Conservation (phyloP, 53 echinoderm and acorn worm species). For the Actinopyga echinites region DNA sequence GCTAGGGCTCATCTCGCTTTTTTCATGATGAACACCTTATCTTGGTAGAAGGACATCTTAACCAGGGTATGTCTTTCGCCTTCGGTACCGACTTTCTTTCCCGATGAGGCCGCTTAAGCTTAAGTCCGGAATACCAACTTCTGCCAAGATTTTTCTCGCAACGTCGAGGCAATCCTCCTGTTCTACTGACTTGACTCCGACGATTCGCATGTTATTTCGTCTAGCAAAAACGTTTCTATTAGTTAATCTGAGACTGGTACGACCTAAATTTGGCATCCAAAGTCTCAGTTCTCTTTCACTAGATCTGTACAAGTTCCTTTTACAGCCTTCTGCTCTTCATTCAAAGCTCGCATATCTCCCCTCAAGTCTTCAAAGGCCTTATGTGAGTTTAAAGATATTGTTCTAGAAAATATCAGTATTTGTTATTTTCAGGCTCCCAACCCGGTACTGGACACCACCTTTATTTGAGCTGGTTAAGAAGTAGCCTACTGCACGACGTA, state of each 20-base stretch:
- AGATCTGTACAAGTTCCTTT: background rate
- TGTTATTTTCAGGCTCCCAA: too few relatives aligned
- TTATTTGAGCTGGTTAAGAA: too few relatives aligned
- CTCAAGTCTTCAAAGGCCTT: too few relatives aligned
- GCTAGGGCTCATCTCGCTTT: slow-evolving; percentile 10
- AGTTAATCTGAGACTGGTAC: background rate
- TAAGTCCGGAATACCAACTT: slow-evolving; percentile 13
- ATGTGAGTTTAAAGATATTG: too few relatives aligned
- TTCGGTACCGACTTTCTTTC: background rate
- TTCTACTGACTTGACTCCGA: background rate
- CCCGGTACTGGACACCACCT: too few relatives aligned
- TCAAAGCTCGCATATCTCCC: too few relatives aligned
- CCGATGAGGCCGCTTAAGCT: slow-evolving; percentile 1
- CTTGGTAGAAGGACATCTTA: background rate
- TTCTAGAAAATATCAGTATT: too few relatives aligned
- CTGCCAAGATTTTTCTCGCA: background rate
- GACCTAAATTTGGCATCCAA: background rate
- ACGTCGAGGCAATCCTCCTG: slow-evolving; percentile 6
- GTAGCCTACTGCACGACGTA: too few relatives aligned
- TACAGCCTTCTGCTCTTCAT: background rate
- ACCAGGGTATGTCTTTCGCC: background rate
- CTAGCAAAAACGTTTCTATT: slow-evolving; percentile 22
- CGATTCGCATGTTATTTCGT: slow-evolving; percentile 1
- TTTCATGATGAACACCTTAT: slow-evolving; percentile 5
- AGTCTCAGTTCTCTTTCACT: background rate